Conservation (phyloP, 2,797 vertebrate genomes). For the Argyrosomus regius region DNA sequence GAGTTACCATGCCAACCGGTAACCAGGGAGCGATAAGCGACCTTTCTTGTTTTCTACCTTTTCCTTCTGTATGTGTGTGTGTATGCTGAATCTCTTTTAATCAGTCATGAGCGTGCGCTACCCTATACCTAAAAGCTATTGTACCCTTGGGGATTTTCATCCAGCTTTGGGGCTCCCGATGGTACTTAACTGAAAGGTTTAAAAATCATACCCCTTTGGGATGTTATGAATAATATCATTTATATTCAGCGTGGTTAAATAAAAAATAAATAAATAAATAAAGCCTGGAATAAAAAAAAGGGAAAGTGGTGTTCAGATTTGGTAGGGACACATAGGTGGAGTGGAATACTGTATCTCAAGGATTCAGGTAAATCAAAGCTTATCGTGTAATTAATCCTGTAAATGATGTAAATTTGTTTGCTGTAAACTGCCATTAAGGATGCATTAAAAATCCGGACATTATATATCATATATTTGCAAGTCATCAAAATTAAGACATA, state of each 20-base stretch:
- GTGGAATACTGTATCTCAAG: not conserved
- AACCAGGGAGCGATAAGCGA: constrained; percentile 49
- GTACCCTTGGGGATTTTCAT: constrained; percentile 31
- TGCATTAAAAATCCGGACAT: not conserved
- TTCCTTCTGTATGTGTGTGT: not conserved
- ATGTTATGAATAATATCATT: constrained; percentile 42
- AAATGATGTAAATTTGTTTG: not conserved
- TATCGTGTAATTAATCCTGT: not conserved
- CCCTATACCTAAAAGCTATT: constrained; percentile 38
- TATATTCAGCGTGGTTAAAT: constrained; percentile 3
- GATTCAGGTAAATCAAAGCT: not conserved
- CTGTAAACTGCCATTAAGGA: not conserved
- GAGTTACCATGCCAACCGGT: constrained; percentile 63
- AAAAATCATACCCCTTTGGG: constrained; percentile 30
- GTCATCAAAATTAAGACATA: not conserved
- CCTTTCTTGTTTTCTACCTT: constrained; percentile 50
- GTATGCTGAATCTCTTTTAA: constrained; percentile 31
- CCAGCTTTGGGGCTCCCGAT: constrained; percentile 20
- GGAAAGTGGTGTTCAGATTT: not conserved
- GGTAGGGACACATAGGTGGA: not conserved
- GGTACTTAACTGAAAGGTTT: constrained; percentile 41
- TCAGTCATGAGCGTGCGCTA: constrained; percentile 21
- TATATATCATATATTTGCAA: not conserved
- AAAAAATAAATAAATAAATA: not conserved
- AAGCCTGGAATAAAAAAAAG: not conserved